phyloP scores from a whole-genome alignment of 2,113 vertebrate genomes.

The Spheniscus mendiculus region DNA sequence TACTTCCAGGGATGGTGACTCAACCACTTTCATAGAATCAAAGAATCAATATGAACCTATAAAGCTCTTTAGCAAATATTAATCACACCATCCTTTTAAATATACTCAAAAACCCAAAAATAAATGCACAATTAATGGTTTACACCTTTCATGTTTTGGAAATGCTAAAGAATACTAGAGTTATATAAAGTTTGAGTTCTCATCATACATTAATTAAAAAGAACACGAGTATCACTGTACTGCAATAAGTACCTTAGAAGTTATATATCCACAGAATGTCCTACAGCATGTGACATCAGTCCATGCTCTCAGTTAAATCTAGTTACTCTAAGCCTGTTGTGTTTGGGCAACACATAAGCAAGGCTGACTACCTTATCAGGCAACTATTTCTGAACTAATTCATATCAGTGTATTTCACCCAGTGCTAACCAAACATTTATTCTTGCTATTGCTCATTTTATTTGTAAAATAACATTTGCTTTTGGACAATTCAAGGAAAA shows the following conservation, averaged over 20 bases:
- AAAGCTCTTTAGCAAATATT: background rate
- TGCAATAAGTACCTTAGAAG: background rate
- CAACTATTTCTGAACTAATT: background rate
- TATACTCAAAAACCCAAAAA: background rate
- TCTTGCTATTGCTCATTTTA: background rate
- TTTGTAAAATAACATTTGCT: background rate
- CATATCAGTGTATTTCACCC: background rate
- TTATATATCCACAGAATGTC: background rate
- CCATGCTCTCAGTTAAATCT: background rate
- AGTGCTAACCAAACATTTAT: background rate
- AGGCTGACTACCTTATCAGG: background rate
- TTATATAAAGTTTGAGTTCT: background rate
- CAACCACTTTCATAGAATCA: too few species aligned
- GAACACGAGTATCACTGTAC: background rate
- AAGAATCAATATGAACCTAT: background rate
- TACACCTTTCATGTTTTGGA: background rate
- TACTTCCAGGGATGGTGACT: too few species aligned
- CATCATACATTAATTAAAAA: background rate
- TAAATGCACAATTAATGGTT: background rate
- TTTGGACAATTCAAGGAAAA: background rate
- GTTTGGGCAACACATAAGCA: background rate
- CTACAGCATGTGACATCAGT: background rate
- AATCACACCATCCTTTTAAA: background rate
- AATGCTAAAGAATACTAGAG: background rate
- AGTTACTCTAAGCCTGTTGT: background rate